Conservation (phyloP, 2,797 vertebrate species). For the Margarornis squamiger region DNA sequence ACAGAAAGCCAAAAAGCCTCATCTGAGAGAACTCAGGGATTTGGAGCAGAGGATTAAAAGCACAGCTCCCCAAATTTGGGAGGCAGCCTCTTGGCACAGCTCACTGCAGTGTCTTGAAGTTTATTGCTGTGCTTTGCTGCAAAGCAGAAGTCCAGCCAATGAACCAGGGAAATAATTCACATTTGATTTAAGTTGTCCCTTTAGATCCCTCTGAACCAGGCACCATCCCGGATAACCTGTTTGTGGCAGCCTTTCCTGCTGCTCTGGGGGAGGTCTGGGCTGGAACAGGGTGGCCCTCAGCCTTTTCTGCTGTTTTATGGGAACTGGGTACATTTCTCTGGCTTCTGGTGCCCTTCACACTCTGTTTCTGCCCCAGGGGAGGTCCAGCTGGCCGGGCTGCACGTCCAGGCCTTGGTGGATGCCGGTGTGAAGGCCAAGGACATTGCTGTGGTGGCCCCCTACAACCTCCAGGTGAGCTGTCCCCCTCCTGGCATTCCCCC, state of each 20-base stretch:
- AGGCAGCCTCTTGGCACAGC: not conserved
- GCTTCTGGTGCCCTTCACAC: not conserved
- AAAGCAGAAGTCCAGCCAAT: not conserved
- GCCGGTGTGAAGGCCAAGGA: conserved; percentile 88
- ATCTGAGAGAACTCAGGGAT: not conserved
- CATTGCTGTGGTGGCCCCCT: conserved; percentile 91
- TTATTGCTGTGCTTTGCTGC: not conserved
- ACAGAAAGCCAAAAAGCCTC: not conserved
- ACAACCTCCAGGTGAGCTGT: conserved; percentile 90
- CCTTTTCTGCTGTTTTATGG: not conserved
- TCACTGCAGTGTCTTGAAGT: not conserved
- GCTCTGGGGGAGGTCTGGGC: not conserved
- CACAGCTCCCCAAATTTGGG: not conserved
- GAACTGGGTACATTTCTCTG: not conserved
- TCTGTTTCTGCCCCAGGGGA: conserved; percentile 82
- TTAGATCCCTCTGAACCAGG: not conserved
- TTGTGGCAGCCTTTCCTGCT: not conserved
- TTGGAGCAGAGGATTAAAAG: not conserved
- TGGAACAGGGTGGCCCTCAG: not conserved
- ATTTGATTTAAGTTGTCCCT: not conserved
- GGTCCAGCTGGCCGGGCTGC: conserved; percentile 86
- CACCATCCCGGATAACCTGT: not conserved
- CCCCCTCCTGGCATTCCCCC: not conserved
- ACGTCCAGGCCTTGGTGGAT: conserved; percentile 86
- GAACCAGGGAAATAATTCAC: not conserved